Percentiles rank a stretch among this genome's conserved stretches.
These are phyloP conservation scores for Tauraco hartlaubi DNA, from an alignment of 2,797 vertebrate species.

Conservation along the genomic window DNA sequence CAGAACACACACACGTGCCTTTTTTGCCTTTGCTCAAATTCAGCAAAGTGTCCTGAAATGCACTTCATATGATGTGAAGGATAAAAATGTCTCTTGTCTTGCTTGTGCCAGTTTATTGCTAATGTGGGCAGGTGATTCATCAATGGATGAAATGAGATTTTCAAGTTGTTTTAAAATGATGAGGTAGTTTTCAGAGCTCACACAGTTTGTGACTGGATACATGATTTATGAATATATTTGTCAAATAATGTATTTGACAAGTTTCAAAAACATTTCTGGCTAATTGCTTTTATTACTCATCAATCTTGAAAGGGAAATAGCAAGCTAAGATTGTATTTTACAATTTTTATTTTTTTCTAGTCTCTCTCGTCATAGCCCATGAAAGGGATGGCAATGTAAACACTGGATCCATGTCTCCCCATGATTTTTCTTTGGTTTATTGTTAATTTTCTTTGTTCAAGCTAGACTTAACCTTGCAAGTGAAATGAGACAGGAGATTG, in stretches of 20 bases:
- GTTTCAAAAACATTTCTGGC: conserved; percentile 56
- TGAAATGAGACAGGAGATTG: background rate
- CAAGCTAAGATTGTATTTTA: conserved; percentile 2
- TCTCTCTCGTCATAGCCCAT: background rate
- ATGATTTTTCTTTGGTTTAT: background rate
- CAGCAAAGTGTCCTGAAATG: conserved; percentile 11
- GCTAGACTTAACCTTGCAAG: background rate
- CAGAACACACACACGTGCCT: background rate
- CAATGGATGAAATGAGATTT: conserved; percentile 42
- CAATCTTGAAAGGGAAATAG: conserved; percentile 8
- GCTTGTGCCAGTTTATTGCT: conserved; percentile 26
- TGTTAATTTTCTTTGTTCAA: background rate
- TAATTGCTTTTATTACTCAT: conserved; percentile 63
- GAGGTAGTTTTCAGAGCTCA: conserved; percentile 41
- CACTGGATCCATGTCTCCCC: background rate
- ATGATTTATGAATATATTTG: conserved; percentile 44
- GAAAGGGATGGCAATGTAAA: background rate
- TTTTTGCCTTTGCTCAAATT: background rate
- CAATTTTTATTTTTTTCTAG: background rate
- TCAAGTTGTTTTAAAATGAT: conserved; percentile 60
- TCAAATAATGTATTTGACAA: conserved; percentile 52
- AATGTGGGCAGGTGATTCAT: conserved; percentile 40
- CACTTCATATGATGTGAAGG: background rate
- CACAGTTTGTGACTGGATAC: conserved; percentile 34
- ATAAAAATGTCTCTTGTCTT: conserved; percentile 26